Conservation (phyloP, 2,797 vertebrate genomes). For the Heterohyrax brucei region DNA sequence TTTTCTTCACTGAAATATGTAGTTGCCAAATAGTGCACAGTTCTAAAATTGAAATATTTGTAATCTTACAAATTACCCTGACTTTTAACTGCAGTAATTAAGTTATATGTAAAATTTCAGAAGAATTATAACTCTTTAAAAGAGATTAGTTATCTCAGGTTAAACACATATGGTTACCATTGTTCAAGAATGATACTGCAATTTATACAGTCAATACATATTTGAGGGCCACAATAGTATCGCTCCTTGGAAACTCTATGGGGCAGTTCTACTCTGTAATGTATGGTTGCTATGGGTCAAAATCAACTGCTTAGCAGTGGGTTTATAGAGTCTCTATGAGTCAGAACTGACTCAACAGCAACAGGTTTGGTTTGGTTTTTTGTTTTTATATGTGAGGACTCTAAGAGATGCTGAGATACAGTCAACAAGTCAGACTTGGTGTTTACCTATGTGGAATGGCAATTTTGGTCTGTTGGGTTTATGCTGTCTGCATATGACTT, state of each 20-base stretch:
- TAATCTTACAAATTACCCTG: conserved; percentile 60
- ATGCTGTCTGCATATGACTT: background rate
- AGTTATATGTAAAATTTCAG: conserved; percentile 61
- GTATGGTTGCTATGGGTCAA: too few species aligned
- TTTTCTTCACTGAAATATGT: conserved; percentile 82
- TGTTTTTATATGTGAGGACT: background rate
- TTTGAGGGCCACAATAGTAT: background rate
- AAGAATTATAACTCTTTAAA: conserved; percentile 55
- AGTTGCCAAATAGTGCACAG: conserved; percentile 81
- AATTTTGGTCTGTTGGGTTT: conserved; percentile 41
- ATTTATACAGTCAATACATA: conserved; percentile 6
- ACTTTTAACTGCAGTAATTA: conserved; percentile 31
- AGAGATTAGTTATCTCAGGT: conserved; percentile 1
- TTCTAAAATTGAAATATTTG: conserved; percentile 78
- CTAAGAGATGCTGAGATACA: background rate
- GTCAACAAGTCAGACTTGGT: background rate
- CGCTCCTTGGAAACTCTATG: too few species aligned
- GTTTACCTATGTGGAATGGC: conserved; percentile 15
- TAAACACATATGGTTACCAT: conserved; percentile 37
- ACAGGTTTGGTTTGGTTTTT: too few species aligned
- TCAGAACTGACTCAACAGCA: too few species aligned
- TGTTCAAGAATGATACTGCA: conserved; percentile 45
- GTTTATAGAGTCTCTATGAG: too few species aligned
- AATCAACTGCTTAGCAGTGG: too few species aligned
- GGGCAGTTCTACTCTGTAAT: too few species aligned